Conservation (phyloP, 2,797 vertebrate species). For the Rhyacichthys aspro region DNA sequence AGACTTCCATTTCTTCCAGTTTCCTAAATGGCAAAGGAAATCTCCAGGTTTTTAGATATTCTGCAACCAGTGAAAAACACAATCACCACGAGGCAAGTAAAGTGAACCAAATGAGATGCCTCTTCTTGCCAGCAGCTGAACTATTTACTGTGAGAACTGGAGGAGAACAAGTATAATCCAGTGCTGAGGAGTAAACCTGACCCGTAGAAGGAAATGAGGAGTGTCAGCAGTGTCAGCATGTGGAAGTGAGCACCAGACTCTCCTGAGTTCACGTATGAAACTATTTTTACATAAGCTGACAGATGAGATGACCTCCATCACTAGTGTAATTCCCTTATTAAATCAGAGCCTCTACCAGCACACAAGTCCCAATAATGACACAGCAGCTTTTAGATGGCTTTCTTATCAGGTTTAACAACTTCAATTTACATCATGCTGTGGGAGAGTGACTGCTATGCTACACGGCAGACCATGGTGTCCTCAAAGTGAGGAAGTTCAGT, state of each 20-base stretch:
- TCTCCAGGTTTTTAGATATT: too few relatives aligned
- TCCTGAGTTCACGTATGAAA: constrained; percentile 31
- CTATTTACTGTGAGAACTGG: constrained; percentile 40
- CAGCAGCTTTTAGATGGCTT: constrained; percentile 47
- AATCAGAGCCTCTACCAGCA: constrained; percentile 41
- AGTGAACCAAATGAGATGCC: constrained; percentile 40
- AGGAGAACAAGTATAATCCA: constrained; percentile 49
- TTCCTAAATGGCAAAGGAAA: too few relatives aligned
- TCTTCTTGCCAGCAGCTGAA: constrained; percentile 32
- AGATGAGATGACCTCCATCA: constrained; percentile 53
- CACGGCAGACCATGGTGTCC: neutral
- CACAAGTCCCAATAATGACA: constrained; percentile 46
- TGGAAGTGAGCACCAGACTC: constrained; percentile 24
- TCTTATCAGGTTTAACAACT: constrained; percentile 55
- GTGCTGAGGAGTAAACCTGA: constrained; percentile 52
- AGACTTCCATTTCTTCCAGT: too few relatives aligned
- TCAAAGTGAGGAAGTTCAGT: neutral
- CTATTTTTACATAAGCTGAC: constrained; percentile 22
- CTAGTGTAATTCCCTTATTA: constrained; percentile 45
- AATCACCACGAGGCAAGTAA: too few relatives aligned
- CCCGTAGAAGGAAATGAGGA: constrained; percentile 53
- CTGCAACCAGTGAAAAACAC: too few relatives aligned
- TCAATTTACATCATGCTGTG: constrained; percentile 51
- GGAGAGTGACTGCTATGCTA: neutral
- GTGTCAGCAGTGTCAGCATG: constrained; percentile 55